Conservation (phyloP, 1,140 invertebrate species). For the Centruroides sculpturatus region DNA sequence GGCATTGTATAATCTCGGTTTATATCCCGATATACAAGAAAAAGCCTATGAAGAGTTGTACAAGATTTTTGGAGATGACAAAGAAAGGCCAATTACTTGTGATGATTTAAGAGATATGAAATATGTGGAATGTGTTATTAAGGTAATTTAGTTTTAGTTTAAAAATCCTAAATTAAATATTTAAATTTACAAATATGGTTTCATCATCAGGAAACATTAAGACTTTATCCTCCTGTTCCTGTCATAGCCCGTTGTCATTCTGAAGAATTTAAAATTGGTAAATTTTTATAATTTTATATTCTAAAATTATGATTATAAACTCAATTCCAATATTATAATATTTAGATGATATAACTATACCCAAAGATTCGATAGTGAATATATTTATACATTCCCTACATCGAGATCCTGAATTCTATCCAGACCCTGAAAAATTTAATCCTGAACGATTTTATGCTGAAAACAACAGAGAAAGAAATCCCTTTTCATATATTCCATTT, state of each 20-base stretch:
- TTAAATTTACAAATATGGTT: neutral
- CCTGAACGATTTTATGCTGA: too few relatives aligned
- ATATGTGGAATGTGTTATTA: slow-evolving; percentile 49
- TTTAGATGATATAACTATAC: too few relatives aligned
- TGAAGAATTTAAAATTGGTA: too few relatives aligned
- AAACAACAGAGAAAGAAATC: too few relatives aligned
- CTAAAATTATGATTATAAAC: too few relatives aligned
- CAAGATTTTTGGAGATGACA: slow-evolving; percentile 24
- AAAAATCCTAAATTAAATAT: slow-evolving; percentile 31
- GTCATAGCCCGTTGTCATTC: slow-evolving; percentile 33
- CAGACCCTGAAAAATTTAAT: too few relatives aligned
- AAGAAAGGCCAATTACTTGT: slow-evolving; percentile 28
- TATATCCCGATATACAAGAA: slow-evolving; percentile 59
- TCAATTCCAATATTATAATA: too few relatives aligned
- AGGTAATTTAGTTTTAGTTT: slow-evolving; percentile 45
- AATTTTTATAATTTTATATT: too few relatives aligned
- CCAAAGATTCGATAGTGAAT: too few relatives aligned
- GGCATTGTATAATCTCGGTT: slow-evolving; percentile 52
- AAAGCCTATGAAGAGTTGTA: slow-evolving; percentile 68
- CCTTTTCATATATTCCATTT: too few relatives aligned
- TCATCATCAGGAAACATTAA: slow-evolving; percentile 36
- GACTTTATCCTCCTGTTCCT: slow-evolving; percentile 32
- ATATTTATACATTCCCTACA: too few relatives aligned
- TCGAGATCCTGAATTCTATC: too few relatives aligned
- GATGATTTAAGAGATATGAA: slow-evolving; percentile 49